phyloP scores from a whole-genome alignment of 2,113 vertebrate species.

The Equus przewalskii region DNA sequence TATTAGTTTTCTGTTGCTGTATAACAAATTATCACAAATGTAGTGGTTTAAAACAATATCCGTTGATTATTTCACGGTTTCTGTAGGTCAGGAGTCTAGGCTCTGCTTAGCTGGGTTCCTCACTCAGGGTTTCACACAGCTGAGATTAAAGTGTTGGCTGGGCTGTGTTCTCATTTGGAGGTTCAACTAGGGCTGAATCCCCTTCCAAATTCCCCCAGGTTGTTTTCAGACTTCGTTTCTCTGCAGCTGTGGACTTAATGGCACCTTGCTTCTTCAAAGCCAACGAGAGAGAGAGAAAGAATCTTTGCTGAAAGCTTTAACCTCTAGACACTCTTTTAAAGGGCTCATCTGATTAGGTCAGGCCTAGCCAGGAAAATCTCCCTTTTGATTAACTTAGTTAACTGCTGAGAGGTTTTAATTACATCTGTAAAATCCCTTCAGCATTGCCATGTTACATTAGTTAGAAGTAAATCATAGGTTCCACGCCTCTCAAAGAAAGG shows the following conservation, averaged over 20 bases:
- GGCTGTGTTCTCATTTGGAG: conserved; percentile 48
- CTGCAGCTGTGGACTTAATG: neutral
- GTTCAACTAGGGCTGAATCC: neutral
- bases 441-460: neutral
- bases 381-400: conserved; percentile 27
- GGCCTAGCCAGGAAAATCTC: neutral
- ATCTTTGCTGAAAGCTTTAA: conserved; percentile 20
- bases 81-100: neutral
- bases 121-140: neutral
- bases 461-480: neutral
- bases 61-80: neutral
- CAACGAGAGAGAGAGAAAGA: neutral
- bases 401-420: conserved; percentile 60
- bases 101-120: neutral
- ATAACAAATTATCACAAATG: neutral
- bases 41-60: conserved; percentile 27
- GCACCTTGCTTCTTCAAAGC: neutral
- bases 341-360: neutral
- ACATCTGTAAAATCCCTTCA: conserved; percentile 21
- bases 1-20: neutral
- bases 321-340: conserved; percentile 37
- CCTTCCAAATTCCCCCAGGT: neutral
- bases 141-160: neutral
- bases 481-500: neutral
- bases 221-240: conserved; percentile 51